Conservation (phyloP, 2,797 vertebrate genomes). For the Myotis myotis region DNA sequence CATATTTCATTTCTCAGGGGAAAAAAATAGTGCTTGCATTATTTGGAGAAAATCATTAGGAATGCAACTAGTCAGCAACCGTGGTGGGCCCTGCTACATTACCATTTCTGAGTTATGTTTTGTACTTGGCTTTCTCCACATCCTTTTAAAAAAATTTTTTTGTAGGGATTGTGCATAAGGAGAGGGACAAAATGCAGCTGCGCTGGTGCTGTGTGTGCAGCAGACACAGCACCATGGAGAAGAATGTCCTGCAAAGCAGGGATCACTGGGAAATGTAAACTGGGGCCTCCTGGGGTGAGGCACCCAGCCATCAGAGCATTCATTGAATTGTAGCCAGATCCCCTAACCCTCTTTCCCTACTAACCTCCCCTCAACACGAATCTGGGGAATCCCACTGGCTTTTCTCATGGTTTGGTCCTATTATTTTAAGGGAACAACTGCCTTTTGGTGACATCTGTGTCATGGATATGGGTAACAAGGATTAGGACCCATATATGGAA, state of each 20-base stretch:
- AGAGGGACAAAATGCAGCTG: neutral
- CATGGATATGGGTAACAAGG: neutral
- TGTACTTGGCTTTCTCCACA: constrained; percentile 14
- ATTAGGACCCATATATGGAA: neutral
- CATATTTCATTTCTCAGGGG: constrained; percentile 39
- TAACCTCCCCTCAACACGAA: fast-evolving
- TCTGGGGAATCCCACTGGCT: neutral
- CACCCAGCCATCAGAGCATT: neutral
- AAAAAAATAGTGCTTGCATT: constrained; percentile 66
- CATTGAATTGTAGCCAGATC: neutral
- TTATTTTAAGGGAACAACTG: neutral
- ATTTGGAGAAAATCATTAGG: constrained; percentile 72
- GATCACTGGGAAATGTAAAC: neutral
- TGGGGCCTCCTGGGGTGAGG: neutral
- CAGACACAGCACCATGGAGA: neutral
- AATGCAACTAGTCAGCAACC: neutral
- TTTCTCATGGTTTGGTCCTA: neutral
- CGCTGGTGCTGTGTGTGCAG: fast-evolving
- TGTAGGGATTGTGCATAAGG: neutral
- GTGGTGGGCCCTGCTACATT: neutral
- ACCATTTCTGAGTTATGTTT: neutral
- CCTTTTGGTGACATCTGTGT: neutral
- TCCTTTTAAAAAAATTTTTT: neutral
- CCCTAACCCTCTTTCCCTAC: neutral
- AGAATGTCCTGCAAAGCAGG: neutral